Evolutionary conservation across 2,888 invertebrate species (phyloP).

Genomic region (Caenorhabditis sinica): DNA sequence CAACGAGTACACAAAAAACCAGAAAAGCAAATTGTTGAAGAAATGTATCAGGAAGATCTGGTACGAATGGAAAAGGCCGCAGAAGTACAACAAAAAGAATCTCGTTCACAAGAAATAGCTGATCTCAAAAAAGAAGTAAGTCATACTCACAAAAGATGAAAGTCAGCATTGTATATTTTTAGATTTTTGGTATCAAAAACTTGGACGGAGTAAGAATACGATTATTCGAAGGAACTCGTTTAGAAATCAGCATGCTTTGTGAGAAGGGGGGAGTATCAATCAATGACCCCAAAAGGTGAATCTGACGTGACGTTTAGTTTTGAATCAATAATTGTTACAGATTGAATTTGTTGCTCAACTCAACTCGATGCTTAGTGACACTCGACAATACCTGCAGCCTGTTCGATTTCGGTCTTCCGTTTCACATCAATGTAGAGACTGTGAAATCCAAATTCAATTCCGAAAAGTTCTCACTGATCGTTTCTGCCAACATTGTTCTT

Average conservation of each 20-base stretch:
- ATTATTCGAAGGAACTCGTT: conserved; percentile 50
- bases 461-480: conserved; percentile 52
- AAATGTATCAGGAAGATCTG: conserved; percentile 26
- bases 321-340: neutral
- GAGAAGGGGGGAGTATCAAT: conserved; percentile 18
- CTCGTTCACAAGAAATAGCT: neutral
- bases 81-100: conserved; percentile 24
- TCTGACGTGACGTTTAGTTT: neutral
- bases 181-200: conserved; percentile 46
- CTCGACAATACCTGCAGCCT: conserved; percentile 65
- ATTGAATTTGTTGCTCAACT: conserved; percentile 39
- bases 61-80: neutral
- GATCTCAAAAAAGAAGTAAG: conserved; percentile 33
- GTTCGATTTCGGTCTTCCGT: conserved; percentile 67
- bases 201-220: conserved; percentile 42
- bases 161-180: neutral
- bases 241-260: conserved; percentile 66
- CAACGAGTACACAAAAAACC: conserved; percentile 73
- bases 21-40: conserved; percentile 52
- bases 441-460: conserved; percentile 60
- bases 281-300: conserved; percentile 50
- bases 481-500: conserved; percentile 59
- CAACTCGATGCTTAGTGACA: conserved; percentile 60
- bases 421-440: conserved; percentile 48
- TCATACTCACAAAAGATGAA: neutral